A percentile compares a stretch with the other conserved stretches of the same genome.
Evolutionary conservation across 2,113 vertebrate genomes (phyloP).

Genomic region (Pampusana beccarii): DNA sequence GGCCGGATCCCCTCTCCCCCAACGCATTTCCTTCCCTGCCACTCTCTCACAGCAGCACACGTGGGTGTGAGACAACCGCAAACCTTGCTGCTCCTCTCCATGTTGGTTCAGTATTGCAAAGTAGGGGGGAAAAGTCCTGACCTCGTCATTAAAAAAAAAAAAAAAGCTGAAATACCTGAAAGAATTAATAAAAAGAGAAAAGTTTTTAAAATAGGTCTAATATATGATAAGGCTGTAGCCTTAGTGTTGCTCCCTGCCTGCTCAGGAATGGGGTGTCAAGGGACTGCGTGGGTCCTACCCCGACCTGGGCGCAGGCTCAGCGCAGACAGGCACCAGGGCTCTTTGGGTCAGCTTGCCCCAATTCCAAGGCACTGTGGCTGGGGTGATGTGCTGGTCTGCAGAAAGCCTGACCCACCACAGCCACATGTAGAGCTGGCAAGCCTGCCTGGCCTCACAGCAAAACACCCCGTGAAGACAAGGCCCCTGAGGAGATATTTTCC

Average conservation of each 20-base stretch:
- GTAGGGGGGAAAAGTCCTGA: no score
- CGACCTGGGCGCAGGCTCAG: neutral
- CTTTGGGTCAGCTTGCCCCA: fast-evolving
- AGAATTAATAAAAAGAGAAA: fast-evolving
- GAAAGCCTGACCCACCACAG: neutral
- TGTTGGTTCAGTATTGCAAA: neutral
- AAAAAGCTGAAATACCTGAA: neutral
- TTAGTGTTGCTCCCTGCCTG: neutral
- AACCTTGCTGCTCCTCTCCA: fast-evolving
- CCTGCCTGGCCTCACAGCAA: neutral
- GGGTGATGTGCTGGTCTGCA: neutral
- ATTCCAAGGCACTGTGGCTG: fast-evolving
- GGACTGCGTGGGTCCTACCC: neutral
- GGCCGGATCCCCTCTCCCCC: fast-evolving
- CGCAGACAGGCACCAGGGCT: neutral
- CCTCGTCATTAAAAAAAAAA: neutral
- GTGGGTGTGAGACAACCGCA: fast-evolving
- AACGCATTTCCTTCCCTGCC: fast-evolving
- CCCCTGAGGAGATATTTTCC: neutral
- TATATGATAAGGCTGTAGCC: no score
- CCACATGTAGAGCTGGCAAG: fast-evolving
- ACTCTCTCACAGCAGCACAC: fast-evolving
- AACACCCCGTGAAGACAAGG: neutral
- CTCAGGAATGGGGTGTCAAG: neutral
- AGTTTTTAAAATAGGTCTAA: neutral